Evolutionary conservation across 2,888 invertebrate species (phyloP), one percentile per base, ranked within the genome.

Genomic region (Conistra vaccinii): DNA sequence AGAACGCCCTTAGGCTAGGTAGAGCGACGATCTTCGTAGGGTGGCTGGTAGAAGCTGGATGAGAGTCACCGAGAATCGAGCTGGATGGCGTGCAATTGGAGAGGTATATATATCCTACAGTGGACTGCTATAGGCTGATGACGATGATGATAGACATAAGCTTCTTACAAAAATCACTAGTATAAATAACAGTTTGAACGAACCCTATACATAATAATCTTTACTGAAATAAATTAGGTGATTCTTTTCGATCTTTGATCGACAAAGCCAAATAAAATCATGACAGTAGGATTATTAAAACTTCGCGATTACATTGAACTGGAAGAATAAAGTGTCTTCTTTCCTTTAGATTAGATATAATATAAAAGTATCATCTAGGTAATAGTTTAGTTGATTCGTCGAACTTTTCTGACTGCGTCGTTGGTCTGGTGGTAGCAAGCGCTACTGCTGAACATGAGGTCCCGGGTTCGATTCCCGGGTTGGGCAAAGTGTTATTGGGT

Each of bases 341-440:
- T 9, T 51, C 9, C 23, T 23, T 7, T 5, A 23, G 10, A 3
- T n/a, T 51, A 10, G 9, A 53, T 12, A 4, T 53, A 35, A 53
- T n/a, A n/a, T n/a, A n/a, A 3, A n/a, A n/a, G n/a, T n/a, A 53
- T n/a, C 10, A 4, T 39, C 20, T 7, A 39, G 39, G 39, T 0
- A 61, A 61, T 32, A 48, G 60, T 67, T 60, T 39, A 58, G 7
- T 67, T 4, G 45, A 70, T 53, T n/a, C 6, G 29, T 48, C n/a
- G 3, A 89, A 87, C 85, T 88, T 87, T 71, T 65, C 81, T 87
- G 85, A 87, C 86, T 75, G 1, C 14, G 14, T 42, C 45, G 45
- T 17, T 45, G 17, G 17, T 45, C 45, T 17, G 5, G 45, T 17
- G 17, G 45, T 45, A 17, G 17, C 17, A 17, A 45, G 5, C 17